phyloP scores from a whole-genome alignment of 2,113 vertebrate genomes.

The Malaclemys terrapin region DNA sequence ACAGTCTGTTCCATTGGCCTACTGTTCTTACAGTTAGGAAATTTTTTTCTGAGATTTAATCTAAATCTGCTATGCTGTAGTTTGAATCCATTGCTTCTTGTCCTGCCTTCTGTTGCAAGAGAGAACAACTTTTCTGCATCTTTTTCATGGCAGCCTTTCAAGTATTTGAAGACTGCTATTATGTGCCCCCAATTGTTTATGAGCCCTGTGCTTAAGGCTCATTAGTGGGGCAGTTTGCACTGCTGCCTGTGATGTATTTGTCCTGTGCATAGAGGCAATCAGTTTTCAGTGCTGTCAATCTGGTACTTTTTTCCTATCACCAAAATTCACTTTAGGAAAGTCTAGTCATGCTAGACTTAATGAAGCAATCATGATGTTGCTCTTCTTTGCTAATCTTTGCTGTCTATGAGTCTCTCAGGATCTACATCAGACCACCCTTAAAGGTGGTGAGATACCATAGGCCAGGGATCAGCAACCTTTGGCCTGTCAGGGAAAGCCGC shows the following conservation, averaged over 20 bases:
- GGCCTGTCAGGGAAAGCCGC: no score
- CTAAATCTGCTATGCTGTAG: no score
- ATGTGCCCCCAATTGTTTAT: not conserved
- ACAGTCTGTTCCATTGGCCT: no score
- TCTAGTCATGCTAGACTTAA: not conserved
- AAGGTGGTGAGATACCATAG: not conserved
- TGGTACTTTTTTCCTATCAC: not conserved
- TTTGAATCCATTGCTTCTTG: no score
- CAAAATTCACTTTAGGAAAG: not conserved
- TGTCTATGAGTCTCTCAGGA: not conserved
- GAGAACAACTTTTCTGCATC: no score
- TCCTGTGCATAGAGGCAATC: not conserved
- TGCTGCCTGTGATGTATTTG: not conserved
- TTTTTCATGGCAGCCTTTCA: no score
- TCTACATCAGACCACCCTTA: not conserved
- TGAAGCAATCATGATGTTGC: not conserved
- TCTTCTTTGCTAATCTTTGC: not conserved
- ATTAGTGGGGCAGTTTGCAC: rapidly evolving
- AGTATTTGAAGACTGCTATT: no score
- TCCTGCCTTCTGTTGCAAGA: no score
- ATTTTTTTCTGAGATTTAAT: no score
- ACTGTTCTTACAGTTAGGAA: no score
- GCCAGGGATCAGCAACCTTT: no score
- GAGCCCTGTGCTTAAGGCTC: not conserved
- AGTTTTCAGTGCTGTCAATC: not conserved